Conservation (phyloP, 2,797 vertebrate genomes). For the Cryptoprocta ferox region DNA sequence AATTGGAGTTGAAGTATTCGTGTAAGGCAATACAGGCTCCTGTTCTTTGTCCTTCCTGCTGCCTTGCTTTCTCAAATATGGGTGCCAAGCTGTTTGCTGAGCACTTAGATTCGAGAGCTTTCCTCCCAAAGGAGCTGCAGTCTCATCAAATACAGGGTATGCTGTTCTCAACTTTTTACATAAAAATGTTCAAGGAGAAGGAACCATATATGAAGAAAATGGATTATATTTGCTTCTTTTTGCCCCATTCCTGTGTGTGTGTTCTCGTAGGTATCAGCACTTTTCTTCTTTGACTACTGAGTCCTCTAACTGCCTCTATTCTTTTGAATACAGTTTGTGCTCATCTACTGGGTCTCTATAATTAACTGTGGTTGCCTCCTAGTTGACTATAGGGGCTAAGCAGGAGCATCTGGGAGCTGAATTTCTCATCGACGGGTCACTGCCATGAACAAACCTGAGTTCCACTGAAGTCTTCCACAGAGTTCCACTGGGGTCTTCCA, state of each 20-base stretch:
- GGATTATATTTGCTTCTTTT: background rate
- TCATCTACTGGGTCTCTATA: constrained; percentile 3
- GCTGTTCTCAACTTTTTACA: constrained; percentile 44
- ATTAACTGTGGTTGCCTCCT: background rate
- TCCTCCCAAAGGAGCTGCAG: constrained; percentile 1
- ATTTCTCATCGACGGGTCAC: background rate
- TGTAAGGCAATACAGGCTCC: background rate
- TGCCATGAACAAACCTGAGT: background rate
- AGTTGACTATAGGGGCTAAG: background rate
- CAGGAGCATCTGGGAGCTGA: background rate
- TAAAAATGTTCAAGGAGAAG: constrained; percentile 28
- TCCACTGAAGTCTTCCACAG: too few species aligned
- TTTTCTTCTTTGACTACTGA: background rate
- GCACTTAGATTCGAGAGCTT: background rate
- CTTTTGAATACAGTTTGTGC: background rate
- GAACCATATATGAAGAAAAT: constrained; percentile 17
- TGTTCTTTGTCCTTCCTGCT: background rate
- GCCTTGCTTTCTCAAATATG: background rate
- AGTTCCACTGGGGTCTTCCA: too few species aligned
- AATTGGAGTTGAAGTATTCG: background rate
- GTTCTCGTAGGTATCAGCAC: background rate
- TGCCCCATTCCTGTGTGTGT: background rate
- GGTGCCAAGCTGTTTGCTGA: background rate
- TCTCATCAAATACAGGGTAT: background rate
- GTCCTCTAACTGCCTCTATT: background rate